These are phyloP conservation scores for Lasiommata megera DNA, from an alignment of 2,888 invertebrate genomes.

Conservation along the genomic window DNA sequence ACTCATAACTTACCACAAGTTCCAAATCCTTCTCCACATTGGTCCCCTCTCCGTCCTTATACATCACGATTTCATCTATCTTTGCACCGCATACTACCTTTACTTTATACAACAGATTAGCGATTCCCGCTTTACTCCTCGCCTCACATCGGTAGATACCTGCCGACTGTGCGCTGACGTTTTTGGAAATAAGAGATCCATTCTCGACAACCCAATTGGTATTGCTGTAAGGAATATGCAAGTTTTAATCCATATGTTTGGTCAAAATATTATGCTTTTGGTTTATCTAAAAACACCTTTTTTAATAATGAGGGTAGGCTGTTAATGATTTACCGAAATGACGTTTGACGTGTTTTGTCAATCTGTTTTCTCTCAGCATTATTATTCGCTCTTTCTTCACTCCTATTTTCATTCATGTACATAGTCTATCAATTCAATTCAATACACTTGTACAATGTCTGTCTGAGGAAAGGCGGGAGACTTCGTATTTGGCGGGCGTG, in stretches of 20 bases:
- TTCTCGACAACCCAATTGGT: constrained; percentile 52
- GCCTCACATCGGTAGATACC: constrained; percentile 83
- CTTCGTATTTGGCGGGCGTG: too few relatives aligned
- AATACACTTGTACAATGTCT: too few relatives aligned
- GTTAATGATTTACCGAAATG: too few relatives aligned
- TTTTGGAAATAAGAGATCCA: constrained; percentile 42
- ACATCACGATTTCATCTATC: constrained; percentile 45
- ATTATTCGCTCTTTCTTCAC: too few relatives aligned
- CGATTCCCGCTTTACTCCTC: constrained; percentile 80
- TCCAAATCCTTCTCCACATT: constrained; percentile 42
- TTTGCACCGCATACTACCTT: constrained; percentile 58
- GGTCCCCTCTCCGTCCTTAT: constrained; percentile 39
- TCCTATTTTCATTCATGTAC: too few relatives aligned
- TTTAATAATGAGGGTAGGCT: too few relatives aligned
- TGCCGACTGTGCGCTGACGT: constrained; percentile 50
- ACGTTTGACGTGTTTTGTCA: too few relatives aligned
- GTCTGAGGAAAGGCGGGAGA: too few relatives aligned
- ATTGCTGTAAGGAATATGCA: constrained; percentile 46
- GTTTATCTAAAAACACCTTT: too few relatives aligned
- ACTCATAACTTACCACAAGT: constrained; percentile 44
- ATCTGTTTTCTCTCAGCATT: too few relatives aligned
- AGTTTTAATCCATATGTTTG: neutral
- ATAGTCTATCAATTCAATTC: too few relatives aligned
- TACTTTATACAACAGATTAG: constrained; percentile 73
- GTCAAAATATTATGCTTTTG: too few relatives aligned